These are phyloP conservation scores for Dicentrarchus labrax DNA, from an alignment of 2,113 vertebrate genomes.

Conservation along the genomic window DNA sequence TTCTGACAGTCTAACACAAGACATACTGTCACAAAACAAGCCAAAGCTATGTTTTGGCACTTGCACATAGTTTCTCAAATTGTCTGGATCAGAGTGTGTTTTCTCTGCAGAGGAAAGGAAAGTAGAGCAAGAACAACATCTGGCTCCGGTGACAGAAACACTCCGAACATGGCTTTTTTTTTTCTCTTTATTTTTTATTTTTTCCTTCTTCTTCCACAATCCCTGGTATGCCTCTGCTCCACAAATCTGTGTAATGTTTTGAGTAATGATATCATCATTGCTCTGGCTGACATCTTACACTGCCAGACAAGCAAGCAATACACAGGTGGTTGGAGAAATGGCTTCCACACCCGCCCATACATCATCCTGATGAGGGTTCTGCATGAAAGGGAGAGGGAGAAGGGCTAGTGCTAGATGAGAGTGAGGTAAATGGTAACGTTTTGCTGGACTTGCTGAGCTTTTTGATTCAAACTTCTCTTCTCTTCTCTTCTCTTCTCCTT, in stretches of 20 bases:
- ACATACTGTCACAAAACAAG: constrained; percentile 65
- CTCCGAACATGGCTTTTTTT: constrained; percentile 51
- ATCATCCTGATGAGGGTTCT: constrained; percentile 69
- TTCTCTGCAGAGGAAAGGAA: constrained; percentile 71
- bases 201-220: constrained; percentile 22
- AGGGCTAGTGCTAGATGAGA: constrained; percentile 32
- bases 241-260: constrained; percentile 66
- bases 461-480: constrained; percentile 20
- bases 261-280: constrained; percentile 75
- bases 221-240: constrained; percentile 42
- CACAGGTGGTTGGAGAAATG: constrained; percentile 71
- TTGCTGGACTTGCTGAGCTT: constrained; percentile 29
- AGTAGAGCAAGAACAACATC: constrained; percentile 78
- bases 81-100: constrained; percentile 69
- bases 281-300: constrained; percentile 65
- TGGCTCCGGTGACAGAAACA: constrained; percentile 67
- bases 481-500: neutral
- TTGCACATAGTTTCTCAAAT: constrained; percentile 63
- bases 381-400: constrained; percentile 13
- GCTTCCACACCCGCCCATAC: constrained; percentile 58
- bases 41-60: constrained; percentile 63
- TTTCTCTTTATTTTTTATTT: neutral
- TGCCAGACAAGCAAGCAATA: constrained; percentile 66
- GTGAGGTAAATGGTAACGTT: constrained; percentile 49
- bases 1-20: constrained; percentile 72